These are phyloP conservation scores for Tenthredo distinguenda DNA, from an alignment of 2,888 invertebrate genomes.

Conservation along the genomic window DNA sequence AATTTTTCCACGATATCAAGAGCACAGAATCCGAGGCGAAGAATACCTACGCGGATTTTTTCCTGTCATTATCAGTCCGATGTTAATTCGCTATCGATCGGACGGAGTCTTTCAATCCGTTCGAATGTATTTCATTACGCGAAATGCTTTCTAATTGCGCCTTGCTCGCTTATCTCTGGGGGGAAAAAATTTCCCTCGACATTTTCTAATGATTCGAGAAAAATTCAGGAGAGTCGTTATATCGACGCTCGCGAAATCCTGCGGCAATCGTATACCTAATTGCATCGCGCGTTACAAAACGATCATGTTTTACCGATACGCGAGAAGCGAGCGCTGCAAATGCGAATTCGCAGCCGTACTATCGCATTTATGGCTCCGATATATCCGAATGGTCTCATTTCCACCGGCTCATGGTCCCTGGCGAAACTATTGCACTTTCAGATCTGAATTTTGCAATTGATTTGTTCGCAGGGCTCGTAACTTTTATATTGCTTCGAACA, in stretches of 20 bases:
- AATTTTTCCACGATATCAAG: not conserved
- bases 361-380: conserved; percentile 2
- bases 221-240: not conserved
- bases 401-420: not conserved
- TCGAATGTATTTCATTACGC: not conserved
- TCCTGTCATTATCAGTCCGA: not conserved
- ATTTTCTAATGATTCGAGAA: not conserved
- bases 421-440: conserved; percentile 19
- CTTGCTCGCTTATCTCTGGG: not conserved
- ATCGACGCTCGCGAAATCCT: not conserved
- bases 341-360: not conserved
- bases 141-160: not conserved
- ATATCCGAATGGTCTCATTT: conserved; percentile 15
- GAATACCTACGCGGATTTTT: not conserved
- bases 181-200: not conserved
- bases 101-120: not conserved
- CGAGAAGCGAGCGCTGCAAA: not conserved
- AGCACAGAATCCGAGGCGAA: not conserved
- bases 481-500: not conserved
- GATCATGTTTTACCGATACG: conserved; percentile 24
- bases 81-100: not conserved
- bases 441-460: conserved; percentile 7
- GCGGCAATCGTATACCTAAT: not conserved
- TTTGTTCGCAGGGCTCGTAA: not conserved
- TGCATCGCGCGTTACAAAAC: conserved; percentile 18